A percentile compares a stretch with the other conserved stretches of the same genome.
phyloP scores from a whole-genome alignment of 2,113 vertebrate species.

The Mirza zaza region DNA sequence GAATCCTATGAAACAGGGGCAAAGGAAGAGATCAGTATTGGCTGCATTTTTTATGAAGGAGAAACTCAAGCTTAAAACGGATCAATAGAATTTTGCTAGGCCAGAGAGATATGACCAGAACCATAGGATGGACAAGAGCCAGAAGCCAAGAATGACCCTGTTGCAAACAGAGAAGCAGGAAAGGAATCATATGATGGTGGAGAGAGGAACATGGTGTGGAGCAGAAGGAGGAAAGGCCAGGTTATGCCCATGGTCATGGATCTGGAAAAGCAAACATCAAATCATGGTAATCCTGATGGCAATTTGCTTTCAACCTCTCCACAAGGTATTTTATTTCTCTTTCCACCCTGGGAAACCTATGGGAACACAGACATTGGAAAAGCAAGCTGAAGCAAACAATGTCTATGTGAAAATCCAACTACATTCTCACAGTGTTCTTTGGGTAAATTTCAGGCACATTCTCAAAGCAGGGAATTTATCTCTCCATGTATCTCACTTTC shows the following conservation, averaged over 20 bases:
- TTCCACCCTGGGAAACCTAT: not conserved
- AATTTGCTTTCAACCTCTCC: not conserved
- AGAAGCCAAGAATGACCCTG: not conserved
- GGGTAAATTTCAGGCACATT: not conserved
- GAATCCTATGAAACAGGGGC: not conserved
- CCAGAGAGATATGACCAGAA: not conserved
- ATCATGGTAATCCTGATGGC: not conserved
- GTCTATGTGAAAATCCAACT: not conserved
- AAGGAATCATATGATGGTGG: not conserved
- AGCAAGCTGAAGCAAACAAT: not conserved
- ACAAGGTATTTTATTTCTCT: not conserved
- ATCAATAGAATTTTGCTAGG: conserved; percentile 9
- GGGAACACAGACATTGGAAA: not conserved
- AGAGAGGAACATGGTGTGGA: not conserved
- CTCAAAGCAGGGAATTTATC: not conserved
- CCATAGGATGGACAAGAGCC: not conserved
- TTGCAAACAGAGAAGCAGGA: not conserved
- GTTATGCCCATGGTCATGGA: too few relatives aligned
- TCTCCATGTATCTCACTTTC: not conserved
- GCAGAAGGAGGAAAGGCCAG: not conserved
- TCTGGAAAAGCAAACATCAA: not conserved
- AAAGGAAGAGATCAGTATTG: not conserved
- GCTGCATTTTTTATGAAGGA: not conserved
- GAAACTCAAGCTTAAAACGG: not conserved
- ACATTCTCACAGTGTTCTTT: not conserved